Conservation (phyloP, 2,888 invertebrate species). For the Zootermopsis nevadensis region DNA sequence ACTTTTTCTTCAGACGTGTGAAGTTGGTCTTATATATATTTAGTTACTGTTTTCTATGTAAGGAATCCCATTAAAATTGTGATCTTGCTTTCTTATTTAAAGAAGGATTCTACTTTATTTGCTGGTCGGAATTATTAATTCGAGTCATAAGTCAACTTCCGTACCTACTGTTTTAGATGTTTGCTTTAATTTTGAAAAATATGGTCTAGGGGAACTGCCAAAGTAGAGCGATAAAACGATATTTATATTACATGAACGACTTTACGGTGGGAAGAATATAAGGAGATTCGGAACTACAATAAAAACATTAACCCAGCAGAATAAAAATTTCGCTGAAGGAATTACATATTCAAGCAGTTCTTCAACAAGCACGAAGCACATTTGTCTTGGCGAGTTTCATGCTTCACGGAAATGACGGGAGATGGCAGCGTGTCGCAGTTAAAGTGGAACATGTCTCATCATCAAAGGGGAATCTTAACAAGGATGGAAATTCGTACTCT, state of each 20-base stretch:
- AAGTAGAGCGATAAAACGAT: conserved; percentile 9
- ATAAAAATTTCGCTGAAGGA: conserved; percentile 1
- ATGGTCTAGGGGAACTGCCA: neutral
- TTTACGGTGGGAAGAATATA: neutral
- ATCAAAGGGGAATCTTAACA: no score
- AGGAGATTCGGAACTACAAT: neutral
- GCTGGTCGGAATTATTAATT: neutral
- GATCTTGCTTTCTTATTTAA: neutral
- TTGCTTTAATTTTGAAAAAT: neutral
- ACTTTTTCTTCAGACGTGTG: neutral
- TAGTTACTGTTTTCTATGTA: neutral
- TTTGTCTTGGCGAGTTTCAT: neutral
- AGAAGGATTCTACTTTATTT: neutral
- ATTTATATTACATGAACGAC: neutral
- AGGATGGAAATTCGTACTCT: no score
- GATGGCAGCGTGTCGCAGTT: no score
- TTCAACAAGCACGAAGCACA: neutral
- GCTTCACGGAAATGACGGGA: neutral
- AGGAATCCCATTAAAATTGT: neutral
- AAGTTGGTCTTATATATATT: neutral
- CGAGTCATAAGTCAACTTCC: neutral
- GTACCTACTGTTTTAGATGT: neutral
- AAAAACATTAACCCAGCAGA: neutral
- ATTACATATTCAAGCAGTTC: conserved; percentile 5
- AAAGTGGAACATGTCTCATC: no score